Percentiles rank a stretch among this genome's conserved stretches.
These are phyloP conservation scores for Hydrolagus colliei DNA, from an alignment of 2,797 vertebrate species.

Conservation along the genomic window DNA sequence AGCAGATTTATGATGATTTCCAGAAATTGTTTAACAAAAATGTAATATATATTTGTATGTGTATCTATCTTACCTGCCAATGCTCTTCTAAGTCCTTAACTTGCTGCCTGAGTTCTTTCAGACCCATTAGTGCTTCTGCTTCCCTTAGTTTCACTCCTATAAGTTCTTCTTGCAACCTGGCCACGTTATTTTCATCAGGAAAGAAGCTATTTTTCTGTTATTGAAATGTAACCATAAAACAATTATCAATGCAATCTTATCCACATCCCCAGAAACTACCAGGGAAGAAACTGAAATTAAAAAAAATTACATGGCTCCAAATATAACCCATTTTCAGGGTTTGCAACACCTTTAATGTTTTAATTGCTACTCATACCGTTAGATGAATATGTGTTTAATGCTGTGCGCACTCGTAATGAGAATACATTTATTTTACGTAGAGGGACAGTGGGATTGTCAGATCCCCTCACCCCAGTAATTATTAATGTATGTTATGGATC, in stretches of 20 bases:
- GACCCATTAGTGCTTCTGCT: slow-evolving; percentile 79
- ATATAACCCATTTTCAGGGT: too few relatives aligned
- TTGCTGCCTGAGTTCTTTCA: slow-evolving; percentile 87
- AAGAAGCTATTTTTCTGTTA: slow-evolving; percentile 80
- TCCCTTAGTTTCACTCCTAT: slow-evolving; percentile 90
- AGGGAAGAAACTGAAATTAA: too few relatives aligned
- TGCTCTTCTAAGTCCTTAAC: slow-evolving; percentile 89
- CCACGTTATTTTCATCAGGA: slow-evolving; percentile 92
- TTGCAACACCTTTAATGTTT: too few relatives aligned
- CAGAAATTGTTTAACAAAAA: neutral
- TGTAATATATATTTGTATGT: neutral
- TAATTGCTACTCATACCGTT: too few relatives aligned
- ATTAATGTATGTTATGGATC: too few relatives aligned
- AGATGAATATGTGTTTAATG: too few relatives aligned
- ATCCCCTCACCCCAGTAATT: too few relatives aligned
- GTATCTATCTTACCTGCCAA: slow-evolving; percentile 78
- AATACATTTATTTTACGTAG: too few relatives aligned
- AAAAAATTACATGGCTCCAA: too few relatives aligned
- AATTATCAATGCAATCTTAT: neutral
- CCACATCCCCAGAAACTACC: neutral
- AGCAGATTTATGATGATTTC: neutral
- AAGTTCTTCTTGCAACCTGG: slow-evolving; percentile 85
- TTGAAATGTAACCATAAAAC: slow-evolving; percentile 33
- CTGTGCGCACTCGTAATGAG: too few relatives aligned
- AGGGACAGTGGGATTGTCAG: too few relatives aligned